These are phyloP conservation scores for Propithecus coquereli DNA, from an alignment of 2,113 vertebrate genomes.

Conservation along the genomic window DNA sequence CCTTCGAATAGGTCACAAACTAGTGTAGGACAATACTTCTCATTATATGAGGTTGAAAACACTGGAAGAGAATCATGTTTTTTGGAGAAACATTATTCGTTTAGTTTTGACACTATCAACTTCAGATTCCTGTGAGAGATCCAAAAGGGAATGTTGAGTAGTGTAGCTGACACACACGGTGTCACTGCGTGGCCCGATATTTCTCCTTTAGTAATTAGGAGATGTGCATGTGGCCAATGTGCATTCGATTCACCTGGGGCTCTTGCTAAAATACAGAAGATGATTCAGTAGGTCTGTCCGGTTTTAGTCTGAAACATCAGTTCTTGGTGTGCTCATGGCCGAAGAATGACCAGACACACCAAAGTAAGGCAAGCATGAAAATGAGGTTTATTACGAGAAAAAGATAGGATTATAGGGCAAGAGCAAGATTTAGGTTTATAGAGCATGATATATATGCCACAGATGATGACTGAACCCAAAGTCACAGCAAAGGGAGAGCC, in stretches of 20 bases:
- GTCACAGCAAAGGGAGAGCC: too few relatives aligned
- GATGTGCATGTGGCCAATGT: neutral
- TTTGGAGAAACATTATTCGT: neutral
- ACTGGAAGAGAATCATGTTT: neutral
- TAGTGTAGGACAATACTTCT: neutral
- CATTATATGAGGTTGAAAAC: neutral
- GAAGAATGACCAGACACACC: too few relatives aligned
- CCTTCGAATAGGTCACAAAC: neutral
- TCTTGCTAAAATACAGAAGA: neutral
- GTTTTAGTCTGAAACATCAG: too few relatives aligned
- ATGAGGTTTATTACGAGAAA: too few relatives aligned
- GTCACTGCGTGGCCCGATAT: neutral
- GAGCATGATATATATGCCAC: too few relatives aligned
- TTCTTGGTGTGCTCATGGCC: too few relatives aligned
- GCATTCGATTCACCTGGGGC: neutral
- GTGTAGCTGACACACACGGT: too few relatives aligned
- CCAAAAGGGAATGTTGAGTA: neutral
- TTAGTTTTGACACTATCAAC: neutral
- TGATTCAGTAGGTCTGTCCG: neutral
- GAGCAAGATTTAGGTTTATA: too few relatives aligned
- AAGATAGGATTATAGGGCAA: too few relatives aligned
- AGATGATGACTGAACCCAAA: too few relatives aligned
- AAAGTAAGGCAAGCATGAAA: too few relatives aligned
- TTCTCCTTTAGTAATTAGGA: neutral
- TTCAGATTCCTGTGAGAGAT: neutral